Conservation (phyloP, 1,140 invertebrate genomes). For the Marisa cornuarietis region DNA sequence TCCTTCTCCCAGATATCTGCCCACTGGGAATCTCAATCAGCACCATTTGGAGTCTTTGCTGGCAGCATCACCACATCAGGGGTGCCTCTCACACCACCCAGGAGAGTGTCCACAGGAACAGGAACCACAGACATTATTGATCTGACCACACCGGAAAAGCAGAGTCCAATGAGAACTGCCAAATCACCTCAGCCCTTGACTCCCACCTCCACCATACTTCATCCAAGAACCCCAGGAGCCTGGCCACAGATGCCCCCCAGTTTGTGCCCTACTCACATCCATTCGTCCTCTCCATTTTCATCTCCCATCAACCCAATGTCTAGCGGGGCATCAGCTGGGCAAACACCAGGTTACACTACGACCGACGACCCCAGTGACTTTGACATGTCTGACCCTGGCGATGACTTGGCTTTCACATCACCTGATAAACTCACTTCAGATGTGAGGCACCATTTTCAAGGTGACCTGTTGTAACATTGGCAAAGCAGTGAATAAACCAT, state of each 20-base stretch:
- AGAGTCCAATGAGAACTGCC: too few relatives aligned
- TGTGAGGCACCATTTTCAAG: slow-evolving; percentile 19
- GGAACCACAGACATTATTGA: slow-evolving; percentile 10
- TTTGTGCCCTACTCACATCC: background rate
- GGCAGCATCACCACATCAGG: too few relatives aligned
- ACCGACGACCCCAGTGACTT: slow-evolving; percentile 5
- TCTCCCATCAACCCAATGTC: slow-evolving; percentile 1
- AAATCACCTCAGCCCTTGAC: too few relatives aligned
- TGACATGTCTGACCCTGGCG: slow-evolving; percentile 17
- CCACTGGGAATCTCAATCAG: too few relatives aligned
- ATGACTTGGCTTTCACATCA: slow-evolving; percentile 15
- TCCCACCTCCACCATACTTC: too few relatives aligned
- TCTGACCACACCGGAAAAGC: slow-evolving; percentile 4
- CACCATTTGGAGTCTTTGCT: too few relatives aligned
- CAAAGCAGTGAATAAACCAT: background rate
- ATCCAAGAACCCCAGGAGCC: too few relatives aligned
- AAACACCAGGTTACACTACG: background rate
- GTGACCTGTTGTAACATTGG: slow-evolving; percentile 6
- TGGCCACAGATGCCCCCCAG: too few relatives aligned
- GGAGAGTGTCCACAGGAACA: too few relatives aligned
- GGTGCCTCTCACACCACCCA: too few relatives aligned
- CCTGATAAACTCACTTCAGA: slow-evolving; percentile 22
- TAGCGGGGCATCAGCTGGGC: too few relatives aligned
- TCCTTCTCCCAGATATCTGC: too few relatives aligned
- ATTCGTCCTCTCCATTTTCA: slow-evolving; percentile 2